Evolutionary conservation across 1,140 invertebrate species (phyloP).

Genomic region (Reticulitermes speratus): DNA sequence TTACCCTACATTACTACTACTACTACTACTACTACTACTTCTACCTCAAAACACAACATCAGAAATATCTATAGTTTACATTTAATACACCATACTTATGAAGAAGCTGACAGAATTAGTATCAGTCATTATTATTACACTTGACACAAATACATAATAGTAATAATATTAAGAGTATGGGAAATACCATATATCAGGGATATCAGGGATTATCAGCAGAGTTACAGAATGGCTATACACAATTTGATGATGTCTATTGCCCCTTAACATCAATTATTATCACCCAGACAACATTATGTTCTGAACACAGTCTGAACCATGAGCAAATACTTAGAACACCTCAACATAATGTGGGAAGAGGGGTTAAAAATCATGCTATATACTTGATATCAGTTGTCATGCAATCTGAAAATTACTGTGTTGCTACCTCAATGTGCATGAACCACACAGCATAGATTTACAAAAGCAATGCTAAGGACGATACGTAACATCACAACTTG

Average conservation of each 20-base stretch:
- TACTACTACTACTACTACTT: background rate
- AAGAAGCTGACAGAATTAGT: background rate
- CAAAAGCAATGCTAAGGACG: background rate
- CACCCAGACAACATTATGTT: slow-evolving; percentile 12
- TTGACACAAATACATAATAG: background rate
- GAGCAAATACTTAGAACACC: slow-evolving; percentile 14
- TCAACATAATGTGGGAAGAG: slow-evolving; percentile 9
- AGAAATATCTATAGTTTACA: slow-evolving; percentile 11
- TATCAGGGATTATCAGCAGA: slow-evolving; percentile 3
- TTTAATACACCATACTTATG: slow-evolving; percentile 5
- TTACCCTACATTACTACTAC: background rate
- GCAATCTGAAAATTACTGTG: background rate
- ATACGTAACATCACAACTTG: background rate
- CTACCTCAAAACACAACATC: slow-evolving; percentile 8
- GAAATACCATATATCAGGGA: background rate
- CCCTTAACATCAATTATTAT: background rate
- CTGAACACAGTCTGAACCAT: slow-evolving; percentile 10
- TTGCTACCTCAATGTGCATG: background rate
- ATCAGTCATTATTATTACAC: background rate
- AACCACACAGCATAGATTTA: background rate
- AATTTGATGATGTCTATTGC: background rate
- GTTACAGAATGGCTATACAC: background rate
- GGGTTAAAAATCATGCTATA: background rate
- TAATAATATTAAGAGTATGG: background rate
- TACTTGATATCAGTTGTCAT: background rate